phyloP scores from a whole-genome alignment of 2,797 vertebrate species.

The Microctenopoma steveboyesi region DNA sequence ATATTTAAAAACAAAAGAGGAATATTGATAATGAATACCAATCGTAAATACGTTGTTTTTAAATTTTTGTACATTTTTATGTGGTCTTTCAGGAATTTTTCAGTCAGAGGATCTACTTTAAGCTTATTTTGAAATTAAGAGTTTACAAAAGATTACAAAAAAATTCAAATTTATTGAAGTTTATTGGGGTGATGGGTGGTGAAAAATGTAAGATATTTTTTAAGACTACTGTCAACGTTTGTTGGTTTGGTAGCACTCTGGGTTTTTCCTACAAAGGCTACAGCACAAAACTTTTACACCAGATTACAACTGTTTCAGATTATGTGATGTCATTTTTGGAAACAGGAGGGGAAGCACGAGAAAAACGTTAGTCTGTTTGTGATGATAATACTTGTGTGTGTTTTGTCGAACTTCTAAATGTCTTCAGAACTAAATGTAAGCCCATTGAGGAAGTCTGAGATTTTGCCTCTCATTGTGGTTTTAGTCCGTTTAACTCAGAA shows the following conservation, averaged over 20 bases:
- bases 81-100: slow-evolving; percentile 97
- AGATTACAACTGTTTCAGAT: slow-evolving; percentile 77
- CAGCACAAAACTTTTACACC: slow-evolving; percentile 83
- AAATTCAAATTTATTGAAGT: slow-evolving; percentile 74
- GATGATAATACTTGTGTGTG: slow-evolving; percentile 46
- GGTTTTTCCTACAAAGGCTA: slow-evolving; percentile 82
- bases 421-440: slow-evolving; percentile 57
- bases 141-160: slow-evolving; percentile 77
- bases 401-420: slow-evolving; percentile 52
- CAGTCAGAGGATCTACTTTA: slow-evolving; percentile 88
- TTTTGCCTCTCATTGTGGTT: slow-evolving; percentile 33
- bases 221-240: slow-evolving; percentile 74
- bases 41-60: slow-evolving; percentile 90
- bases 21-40: slow-evolving; percentile 65
- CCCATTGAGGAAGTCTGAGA: slow-evolving; percentile 22
- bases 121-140: slow-evolving; percentile 89
- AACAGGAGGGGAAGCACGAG: slow-evolving; percentile 39
- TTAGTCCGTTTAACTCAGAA: slow-evolving; percentile 19
- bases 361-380: slow-evolving; percentile 50
- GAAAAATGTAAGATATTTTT: slow-evolving; percentile 84
- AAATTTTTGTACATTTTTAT: slow-evolving; percentile 93
- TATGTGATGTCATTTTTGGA: slow-evolving; percentile 81
- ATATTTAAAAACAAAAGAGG: slow-evolving; percentile 72
- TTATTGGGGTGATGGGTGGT: slow-evolving; percentile 74
- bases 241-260: slow-evolving; percentile 72